Evolutionary conservation across 2,113 vertebrate species (phyloP).

Genomic region (Eulemur rufifrons): DNA sequence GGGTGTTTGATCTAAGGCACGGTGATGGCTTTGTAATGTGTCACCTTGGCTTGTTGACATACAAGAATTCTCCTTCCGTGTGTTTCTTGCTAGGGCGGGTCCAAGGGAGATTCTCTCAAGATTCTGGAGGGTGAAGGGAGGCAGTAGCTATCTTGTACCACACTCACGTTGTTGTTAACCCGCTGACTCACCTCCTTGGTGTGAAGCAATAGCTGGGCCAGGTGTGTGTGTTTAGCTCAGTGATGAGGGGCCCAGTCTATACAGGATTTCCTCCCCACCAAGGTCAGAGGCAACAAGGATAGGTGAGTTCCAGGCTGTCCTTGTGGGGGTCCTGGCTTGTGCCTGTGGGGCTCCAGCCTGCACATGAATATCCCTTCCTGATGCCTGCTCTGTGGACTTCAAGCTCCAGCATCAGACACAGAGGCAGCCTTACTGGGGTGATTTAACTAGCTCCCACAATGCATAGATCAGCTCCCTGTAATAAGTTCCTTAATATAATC

Average conservation of each 20-base stretch:
- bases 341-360: background rate
- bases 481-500: background rate
- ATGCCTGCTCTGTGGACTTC: background rate
- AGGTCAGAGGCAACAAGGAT: background rate
- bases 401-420: background rate
- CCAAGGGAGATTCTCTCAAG: background rate
- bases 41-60: background rate
- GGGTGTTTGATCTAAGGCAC: background rate
- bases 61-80: background rate
- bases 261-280: background rate
- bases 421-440: too few relatives aligned
- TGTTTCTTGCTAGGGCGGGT: background rate
- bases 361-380: background rate
- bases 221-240: background rate
- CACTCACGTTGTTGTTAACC: too few relatives aligned
- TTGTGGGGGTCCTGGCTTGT: background rate
- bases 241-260: background rate
- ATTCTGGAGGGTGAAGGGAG: background rate
- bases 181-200: background rate
- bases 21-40: background rate
- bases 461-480: background rate
- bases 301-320: background rate
- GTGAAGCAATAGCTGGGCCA: background rate
- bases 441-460: background rate
- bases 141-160: too few relatives aligned